Base-by-base conservation (phyloP, 2,113 vertebrate genomes). In the Chiloscyllium plagiosum region DNA sequence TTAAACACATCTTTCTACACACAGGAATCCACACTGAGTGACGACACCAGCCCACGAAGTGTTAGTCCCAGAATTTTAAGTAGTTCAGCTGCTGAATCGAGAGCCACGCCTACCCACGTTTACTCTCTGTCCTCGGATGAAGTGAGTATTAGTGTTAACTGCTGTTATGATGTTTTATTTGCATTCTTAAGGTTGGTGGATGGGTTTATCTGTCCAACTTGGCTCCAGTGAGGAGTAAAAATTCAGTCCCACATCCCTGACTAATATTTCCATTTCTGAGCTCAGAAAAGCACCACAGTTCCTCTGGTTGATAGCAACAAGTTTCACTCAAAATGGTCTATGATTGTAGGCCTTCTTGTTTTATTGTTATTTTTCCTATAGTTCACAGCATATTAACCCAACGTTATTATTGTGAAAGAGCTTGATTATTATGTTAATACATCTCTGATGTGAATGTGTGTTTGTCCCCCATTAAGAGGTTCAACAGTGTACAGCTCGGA, bases 41-140 rank as follows among this genome's bases (percentile, higher is more conserved):
- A 98, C 69, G 98, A 99, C 95, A 98, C 98, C 15, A 98, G 98
- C 1, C 98, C 98, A 0, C 97, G 97, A 92, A 98, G 97, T 90
- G 96, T 97, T 96, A 98, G 97, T 96, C 98, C 98, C 0, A 97
- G 97, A 96, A 97, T 97, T 94, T 97, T 97, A 37, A 97, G 97
- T 0, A 96, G 96, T 2, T 97, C 98, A 70, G 96, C 97, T 26
- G 95, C 97, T 0, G 97, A 97, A 80, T 96, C 97, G 96, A 98
- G 98, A 96, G 98, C 98, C 95, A 98, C 98, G n/a, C 98, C 98
- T 1, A 98, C 98, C 96, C 98, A 98, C 96, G 98, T 98, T 0
- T 97, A 99, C 96, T 99, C 98, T 0, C 98, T 98, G 97, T 99
- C 98, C 96, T 99, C 98, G 0, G 98, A 99, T 0, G 98, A 99